A percentile compares a stretch with the other conserved stretches of the same genome.
Conservation (phyloP, 64 coral and sea anemone species). For the Stichodactyla mertensii region DNA sequence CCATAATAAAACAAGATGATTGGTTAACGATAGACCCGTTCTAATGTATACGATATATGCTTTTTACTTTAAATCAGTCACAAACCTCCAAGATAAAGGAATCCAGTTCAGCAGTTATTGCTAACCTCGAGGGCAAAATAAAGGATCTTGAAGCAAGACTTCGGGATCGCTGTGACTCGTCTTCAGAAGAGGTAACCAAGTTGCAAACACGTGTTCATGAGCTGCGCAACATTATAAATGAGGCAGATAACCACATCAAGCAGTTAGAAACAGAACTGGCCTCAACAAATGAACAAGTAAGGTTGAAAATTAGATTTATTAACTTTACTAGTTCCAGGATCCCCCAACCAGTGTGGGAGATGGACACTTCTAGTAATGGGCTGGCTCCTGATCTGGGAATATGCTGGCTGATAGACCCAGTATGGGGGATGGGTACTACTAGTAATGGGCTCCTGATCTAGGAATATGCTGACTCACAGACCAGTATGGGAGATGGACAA, state of each 20-base stretch:
- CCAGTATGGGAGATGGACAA: too few relatives aligned
- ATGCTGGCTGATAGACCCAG: too few relatives aligned
- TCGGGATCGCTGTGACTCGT: constrained; percentile 21
- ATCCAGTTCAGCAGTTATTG: constrained; percentile 44
- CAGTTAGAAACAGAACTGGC: constrained; percentile 51
- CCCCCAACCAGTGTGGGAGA: too few relatives aligned
- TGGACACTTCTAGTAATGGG: too few relatives aligned
- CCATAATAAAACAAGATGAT: too few relatives aligned
- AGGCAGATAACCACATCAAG: constrained; percentile 28
- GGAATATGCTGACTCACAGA: too few relatives aligned
- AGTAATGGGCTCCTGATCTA: too few relatives aligned
- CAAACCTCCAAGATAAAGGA: constrained; percentile 31
- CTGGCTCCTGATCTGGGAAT: too few relatives aligned
- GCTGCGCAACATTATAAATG: constrained; percentile 5
- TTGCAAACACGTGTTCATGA: constrained; percentile 43
- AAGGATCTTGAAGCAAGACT: constrained; percentile 46
- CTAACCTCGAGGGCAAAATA: constrained; percentile 55
- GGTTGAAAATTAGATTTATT: background rate
- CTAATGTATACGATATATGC: too few relatives aligned
- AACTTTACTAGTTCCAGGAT: too few relatives aligned
- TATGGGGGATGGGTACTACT: too few relatives aligned
- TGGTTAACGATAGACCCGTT: too few relatives aligned
- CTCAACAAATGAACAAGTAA: constrained; percentile 56
- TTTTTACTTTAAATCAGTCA: background rate
- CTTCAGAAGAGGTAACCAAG: constrained; percentile 19